These are phyloP conservation scores for Oligia strigilis DNA, from an alignment of 2,888 invertebrate genomes.

Conservation along the genomic window DNA sequence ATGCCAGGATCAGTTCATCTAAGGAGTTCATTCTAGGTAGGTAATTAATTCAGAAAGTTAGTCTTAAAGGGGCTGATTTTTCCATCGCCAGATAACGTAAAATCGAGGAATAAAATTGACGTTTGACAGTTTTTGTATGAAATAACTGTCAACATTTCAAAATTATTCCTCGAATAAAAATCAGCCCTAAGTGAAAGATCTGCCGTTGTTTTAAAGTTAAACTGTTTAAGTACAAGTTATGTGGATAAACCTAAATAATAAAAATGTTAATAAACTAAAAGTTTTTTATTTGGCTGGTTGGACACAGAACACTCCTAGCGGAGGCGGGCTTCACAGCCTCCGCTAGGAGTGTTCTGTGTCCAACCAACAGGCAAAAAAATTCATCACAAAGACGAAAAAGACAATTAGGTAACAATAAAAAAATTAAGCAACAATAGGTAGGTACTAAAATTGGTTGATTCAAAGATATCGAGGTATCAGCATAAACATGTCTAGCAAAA, in stretches of 20 bases:
- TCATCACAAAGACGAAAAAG: too few relatives aligned
- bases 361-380: neutral
- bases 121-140: too few relatives aligned
- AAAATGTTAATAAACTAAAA: neutral
- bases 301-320: too few relatives aligned
- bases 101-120: too few relatives aligned
- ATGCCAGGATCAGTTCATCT: slow-evolving; percentile 32
- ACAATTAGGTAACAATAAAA: too few relatives aligned
- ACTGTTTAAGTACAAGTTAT: neutral
- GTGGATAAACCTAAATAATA: slow-evolving; percentile 1
- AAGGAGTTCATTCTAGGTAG: slow-evolving; percentile 17
- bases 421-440: too few relatives aligned
- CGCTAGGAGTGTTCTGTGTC: too few relatives aligned
- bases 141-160: too few relatives aligned
- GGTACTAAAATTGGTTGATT: neutral
- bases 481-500: neutral
- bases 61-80: neutral
- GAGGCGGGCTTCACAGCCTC: too few relatives aligned
- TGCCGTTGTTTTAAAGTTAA: neutral
- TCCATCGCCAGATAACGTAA: too few relatives aligned
- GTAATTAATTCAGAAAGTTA: neutral
- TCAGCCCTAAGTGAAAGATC: neutral
- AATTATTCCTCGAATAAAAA: too few relatives aligned
- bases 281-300: neutral
- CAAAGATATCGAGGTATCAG: neutral